Conservation (phyloP, 2,113 vertebrate genomes). For the Oxyruncus cristatus region DNA sequence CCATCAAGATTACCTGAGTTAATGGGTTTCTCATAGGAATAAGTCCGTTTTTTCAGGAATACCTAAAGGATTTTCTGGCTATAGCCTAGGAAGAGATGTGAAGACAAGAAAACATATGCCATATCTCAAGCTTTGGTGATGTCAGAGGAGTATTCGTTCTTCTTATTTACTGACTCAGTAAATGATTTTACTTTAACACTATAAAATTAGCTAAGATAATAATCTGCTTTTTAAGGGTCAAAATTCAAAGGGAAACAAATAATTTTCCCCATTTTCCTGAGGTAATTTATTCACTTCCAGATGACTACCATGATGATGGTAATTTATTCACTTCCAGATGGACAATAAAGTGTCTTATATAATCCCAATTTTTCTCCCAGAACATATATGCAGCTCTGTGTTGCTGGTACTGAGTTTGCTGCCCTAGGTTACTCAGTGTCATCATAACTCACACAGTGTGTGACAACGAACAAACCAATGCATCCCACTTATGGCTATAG, state of each 20-base stretch:
- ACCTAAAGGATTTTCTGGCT: not conserved
- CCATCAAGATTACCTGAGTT: not conserved
- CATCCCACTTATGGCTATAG: not conserved
- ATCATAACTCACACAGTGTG: not conserved
- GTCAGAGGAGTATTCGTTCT: not conserved
- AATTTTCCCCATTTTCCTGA: not conserved
- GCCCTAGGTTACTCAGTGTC: not conserved
- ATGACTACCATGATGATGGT: no score
- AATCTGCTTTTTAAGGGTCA: not conserved
- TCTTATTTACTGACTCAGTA: not conserved
- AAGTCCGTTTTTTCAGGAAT: not conserved
- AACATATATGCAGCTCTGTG: not conserved
- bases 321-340: not conserved
- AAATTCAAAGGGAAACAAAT: not conserved
- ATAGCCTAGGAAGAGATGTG: not conserved
- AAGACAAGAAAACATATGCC: not conserved
- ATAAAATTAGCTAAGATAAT: not conserved
- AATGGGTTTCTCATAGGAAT: not conserved
- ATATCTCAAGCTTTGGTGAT: not conserved
- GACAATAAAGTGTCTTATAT: not conserved
- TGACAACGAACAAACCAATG: not conserved
- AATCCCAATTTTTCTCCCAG: not conserved
- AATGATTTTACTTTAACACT: not conserved
- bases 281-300: not conserved
- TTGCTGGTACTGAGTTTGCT: not conserved